Evolutionary conservation across 1,140 invertebrate species (phyloP).

Genomic region (Pantala flavescens): DNA sequence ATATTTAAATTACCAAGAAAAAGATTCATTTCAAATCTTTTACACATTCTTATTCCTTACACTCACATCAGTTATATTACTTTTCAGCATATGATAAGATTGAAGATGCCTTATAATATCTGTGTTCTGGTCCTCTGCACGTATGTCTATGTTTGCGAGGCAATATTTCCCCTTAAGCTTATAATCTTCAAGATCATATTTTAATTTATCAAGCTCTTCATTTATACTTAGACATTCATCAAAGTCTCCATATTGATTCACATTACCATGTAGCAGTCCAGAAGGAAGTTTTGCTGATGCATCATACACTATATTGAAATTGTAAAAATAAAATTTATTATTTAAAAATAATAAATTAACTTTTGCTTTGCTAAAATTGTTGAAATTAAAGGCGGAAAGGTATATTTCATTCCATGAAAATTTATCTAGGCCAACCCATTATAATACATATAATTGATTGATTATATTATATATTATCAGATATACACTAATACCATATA

Average conservation of each 20-base stretch:
- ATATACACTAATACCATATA: too few species aligned
- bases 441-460: too few species aligned
- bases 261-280: conserved; percentile 53
- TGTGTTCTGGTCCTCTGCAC: conserved; percentile 1
- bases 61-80: conserved; percentile 5
- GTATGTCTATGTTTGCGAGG: conserved; percentile 14
- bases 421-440: too few species aligned
- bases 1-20: too few species aligned
- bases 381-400: too few species aligned
- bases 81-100: conserved; percentile 20
- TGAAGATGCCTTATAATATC: conserved; percentile 13
- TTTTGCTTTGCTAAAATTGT: too few species aligned
- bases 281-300: conserved; percentile 56
- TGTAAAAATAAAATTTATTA: not conserved
- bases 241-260: conserved; percentile 58
- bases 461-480: too few species aligned
- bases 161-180: not conserved
- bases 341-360: not conserved
- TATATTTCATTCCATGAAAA: too few species aligned
- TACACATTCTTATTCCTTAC: too few species aligned
- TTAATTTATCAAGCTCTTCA: not conserved
- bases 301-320: conserved; percentile 49
- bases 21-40: too few species aligned
- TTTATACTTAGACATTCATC: conserved; percentile 45
- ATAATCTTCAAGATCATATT: conserved; percentile 8